Conservation (phyloP, 2,888 invertebrate species). For the Meiosimyza platycephala region DNA sequence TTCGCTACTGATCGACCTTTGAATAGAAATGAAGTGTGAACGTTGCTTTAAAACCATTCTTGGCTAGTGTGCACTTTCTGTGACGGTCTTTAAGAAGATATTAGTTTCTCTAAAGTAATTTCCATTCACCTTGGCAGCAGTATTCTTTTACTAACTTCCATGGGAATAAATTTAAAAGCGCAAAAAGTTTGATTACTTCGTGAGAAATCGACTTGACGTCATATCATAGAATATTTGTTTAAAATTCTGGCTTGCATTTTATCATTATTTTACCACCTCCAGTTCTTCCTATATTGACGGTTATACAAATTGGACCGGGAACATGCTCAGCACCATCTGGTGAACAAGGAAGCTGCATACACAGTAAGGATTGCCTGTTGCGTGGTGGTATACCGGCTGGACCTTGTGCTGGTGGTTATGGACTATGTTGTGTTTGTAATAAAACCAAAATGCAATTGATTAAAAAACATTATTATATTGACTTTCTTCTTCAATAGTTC, state of each 20-base stretch:
- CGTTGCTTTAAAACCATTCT: no score
- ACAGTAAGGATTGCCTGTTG: slow-evolving; percentile 76
- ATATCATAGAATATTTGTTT: background rate
- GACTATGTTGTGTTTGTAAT: slow-evolving; percentile 66
- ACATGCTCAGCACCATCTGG: slow-evolving; percentile 80
- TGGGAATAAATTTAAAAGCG: no score
- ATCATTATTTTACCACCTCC: slow-evolving; percentile 46
- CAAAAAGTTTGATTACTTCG: no score
- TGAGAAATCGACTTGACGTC: background rate
- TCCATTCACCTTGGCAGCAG: no score
- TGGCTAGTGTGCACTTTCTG: no score
- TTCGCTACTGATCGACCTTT: no score
- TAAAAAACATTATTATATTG: background rate
- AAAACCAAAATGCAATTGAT: background rate
- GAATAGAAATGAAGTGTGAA: no score
- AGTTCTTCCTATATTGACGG: slow-evolving; percentile 85
- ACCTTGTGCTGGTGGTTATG: slow-evolving; percentile 75
- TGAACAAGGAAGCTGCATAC: slow-evolving; percentile 85
- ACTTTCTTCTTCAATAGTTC: slow-evolving; percentile 69
- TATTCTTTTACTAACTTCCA: no score
- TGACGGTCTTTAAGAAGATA: no score
- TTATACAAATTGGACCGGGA: slow-evolving; percentile 83
- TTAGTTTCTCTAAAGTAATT: no score
- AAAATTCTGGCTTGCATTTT: no score
- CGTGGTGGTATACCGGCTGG: slow-evolving; percentile 82